phyloP scores from a whole-genome alignment of 1,140 invertebrate genomes.

The Myzus persicae region DNA sequence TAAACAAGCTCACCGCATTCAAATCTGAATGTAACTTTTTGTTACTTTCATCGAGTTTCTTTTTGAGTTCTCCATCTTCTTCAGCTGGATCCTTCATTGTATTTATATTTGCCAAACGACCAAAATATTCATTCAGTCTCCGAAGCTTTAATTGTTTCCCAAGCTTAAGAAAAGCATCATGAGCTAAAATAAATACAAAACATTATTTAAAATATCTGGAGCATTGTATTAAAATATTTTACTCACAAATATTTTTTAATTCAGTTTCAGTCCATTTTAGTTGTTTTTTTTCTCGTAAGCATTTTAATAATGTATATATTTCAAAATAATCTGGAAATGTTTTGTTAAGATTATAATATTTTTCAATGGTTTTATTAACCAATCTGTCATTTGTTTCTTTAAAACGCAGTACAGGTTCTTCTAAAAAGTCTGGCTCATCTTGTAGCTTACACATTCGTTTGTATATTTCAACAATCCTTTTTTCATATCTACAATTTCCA shows the following conservation, averaged over 20 bases:
- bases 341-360: slow-evolving; percentile 48
- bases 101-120: background rate
- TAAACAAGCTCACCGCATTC: background rate
- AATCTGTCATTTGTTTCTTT: background rate
- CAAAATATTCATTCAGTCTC: slow-evolving; percentile 39
- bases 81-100: slow-evolving; percentile 33
- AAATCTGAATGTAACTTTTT: slow-evolving; percentile 14
- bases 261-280: slow-evolving; percentile 43
- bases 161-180: slow-evolving; percentile 37
- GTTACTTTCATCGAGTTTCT: slow-evolving; percentile 47
- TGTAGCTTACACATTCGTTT: slow-evolving; percentile 35
- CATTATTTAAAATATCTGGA: background rate
- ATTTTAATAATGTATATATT: slow-evolving; percentile 47
- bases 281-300: slow-evolving; percentile 27
- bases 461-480: slow-evolving; percentile 31
- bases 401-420: slow-evolving; percentile 25
- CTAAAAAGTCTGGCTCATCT: slow-evolving; percentile 30
- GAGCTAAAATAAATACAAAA: background rate
- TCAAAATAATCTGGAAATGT: slow-evolving; percentile 42
- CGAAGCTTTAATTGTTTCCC: slow-evolving; percentile 19
- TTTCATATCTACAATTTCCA: slow-evolving; percentile 35
- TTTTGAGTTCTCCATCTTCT: slow-evolving; percentile 21
- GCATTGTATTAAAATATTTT: background rate
- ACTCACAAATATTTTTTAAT: slow-evolving; percentile 38
- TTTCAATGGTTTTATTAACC: slow-evolving; percentile 47